Evolutionary conservation across 1,140 invertebrate genomes (phyloP), one percentile per base, ranked within the genome.

Genomic region (Armadillidium nasatum): DNA sequence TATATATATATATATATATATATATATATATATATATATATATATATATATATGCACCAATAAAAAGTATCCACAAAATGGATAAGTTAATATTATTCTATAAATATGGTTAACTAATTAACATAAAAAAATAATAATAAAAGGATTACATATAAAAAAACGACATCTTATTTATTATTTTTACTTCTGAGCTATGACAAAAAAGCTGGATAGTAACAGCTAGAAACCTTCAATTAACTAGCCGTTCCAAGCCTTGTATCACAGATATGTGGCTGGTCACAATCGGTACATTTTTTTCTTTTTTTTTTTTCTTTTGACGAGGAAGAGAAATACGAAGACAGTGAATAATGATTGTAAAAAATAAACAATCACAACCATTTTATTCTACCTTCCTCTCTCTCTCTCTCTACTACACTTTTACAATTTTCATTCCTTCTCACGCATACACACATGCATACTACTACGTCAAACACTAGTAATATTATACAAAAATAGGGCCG

Each of bases 201-300:
- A 60, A 19, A 60, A 60, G 50, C 50, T 60, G 19, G 50, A 60
- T 1, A 60, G 19, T 19, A 13, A 60, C 50, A 60, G 50, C 50
- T 60, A 19, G 50, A 13, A 60, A 60, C 33, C 33, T 33, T 60
- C 50, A 60, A 15, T 50, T 9, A 50, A 13, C 50, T 19, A 60
- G 50, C 50, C 19, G 50, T 60, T 13, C 50, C 50, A 60, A 60
- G 50, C 50, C 50, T 60, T 60, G 50, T 60, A 60, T 60, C 50
- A 60, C 50, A 60, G 50, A 60, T 60, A 60, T 60, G 50, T 60
- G 50, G 50, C 50, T 60, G 50, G 50, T 60, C 50, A 60, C 19
- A 60, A 33, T 33, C 33, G 33, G 33, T 33, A 33, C 33, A 33
- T 33, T 33, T 33, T 33, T 33, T 33, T 33, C 6, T 33, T 33